Evolutionary conservation across 2,888 invertebrate genomes (phyloP).

Genomic region (Dorcus parallelipipedus): DNA sequence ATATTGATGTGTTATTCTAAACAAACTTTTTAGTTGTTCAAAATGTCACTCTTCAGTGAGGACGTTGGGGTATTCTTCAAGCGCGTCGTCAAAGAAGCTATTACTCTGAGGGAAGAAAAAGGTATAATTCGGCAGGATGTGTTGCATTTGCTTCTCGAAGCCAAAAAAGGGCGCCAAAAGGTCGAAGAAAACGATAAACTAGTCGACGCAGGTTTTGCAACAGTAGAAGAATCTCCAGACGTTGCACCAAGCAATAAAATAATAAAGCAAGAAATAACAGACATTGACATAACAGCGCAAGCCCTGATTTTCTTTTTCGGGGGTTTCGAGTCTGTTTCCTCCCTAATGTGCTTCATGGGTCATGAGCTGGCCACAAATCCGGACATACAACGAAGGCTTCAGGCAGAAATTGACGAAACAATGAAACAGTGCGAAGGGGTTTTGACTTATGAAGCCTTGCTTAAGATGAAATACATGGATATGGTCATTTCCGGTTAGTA

Average conservation of each 20-base stretch:
- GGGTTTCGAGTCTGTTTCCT: slow-evolving; percentile 50
- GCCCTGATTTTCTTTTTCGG: slow-evolving; percentile 47
- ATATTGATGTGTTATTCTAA: not conserved
- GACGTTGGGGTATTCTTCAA: slow-evolving; percentile 9
- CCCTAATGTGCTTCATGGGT: slow-evolving; percentile 41
- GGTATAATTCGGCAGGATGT: slow-evolving; percentile 54
- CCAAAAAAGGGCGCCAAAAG: slow-evolving; percentile 41
- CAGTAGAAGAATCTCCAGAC: slow-evolving; percentile 14
- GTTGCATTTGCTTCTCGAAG: slow-evolving; percentile 55
- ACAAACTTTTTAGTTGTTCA: not conserved
- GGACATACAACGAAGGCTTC: slow-evolving; percentile 53
- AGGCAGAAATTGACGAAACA: slow-evolving; percentile 51
- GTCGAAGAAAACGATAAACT: not conserved
- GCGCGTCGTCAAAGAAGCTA: slow-evolving; percentile 8
- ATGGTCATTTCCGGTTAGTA: slow-evolving; percentile 22
- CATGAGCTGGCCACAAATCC: slow-evolving; percentile 47
- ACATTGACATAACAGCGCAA: slow-evolving; percentile 36
- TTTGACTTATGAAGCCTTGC: slow-evolving; percentile 52
- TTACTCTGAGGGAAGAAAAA: slow-evolving; percentile 40
- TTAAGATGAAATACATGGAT: slow-evolving; percentile 42
- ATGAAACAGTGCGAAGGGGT: slow-evolving; percentile 43
- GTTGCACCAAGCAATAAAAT: slow-evolving; percentile 3
- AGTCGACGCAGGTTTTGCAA: slow-evolving; percentile 18
- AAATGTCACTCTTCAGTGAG: slow-evolving; percentile 5
- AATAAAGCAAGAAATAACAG: slow-evolving; percentile 5